These are phyloP conservation scores for Polyodon spathula DNA, from an alignment of 2,113 vertebrate genomes.

Conservation along the genomic window DNA sequence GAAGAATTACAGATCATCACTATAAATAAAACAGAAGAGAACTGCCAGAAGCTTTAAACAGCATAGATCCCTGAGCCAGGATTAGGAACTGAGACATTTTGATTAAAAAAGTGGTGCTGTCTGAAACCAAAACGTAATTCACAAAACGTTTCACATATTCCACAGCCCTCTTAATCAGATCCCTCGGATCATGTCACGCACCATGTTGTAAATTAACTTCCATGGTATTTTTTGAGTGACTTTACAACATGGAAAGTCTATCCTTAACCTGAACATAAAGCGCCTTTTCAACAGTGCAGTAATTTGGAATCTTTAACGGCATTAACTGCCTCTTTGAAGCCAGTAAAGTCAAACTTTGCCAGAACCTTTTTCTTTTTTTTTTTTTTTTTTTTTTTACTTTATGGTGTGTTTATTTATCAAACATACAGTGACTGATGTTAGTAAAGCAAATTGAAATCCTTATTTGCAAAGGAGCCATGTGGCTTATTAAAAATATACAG, in stretches of 20 bases:
- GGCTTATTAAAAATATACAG: no score
- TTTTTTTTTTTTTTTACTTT: no score
- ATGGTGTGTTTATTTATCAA: no score
- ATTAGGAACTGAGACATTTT: background rate
- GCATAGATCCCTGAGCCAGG: background rate
- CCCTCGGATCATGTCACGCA: background rate
- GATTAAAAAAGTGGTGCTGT: background rate
- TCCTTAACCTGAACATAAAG: background rate
- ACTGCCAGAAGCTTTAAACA: background rate
- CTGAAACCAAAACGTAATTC: background rate
- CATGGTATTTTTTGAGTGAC: background rate
- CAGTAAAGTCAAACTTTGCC: no score
- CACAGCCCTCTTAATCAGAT: background rate
- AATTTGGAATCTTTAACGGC: no score
- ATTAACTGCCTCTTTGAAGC: no score
- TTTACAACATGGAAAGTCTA: background rate
- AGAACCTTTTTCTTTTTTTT: no score
- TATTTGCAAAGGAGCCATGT: no score
- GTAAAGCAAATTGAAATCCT: no score
- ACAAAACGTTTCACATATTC: conserved; percentile 2
- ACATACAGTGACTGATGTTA: no score
- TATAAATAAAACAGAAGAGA: background rate
- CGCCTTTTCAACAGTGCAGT: background rate
- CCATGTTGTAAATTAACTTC: background rate
- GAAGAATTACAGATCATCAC: conserved; percentile 1